Percentiles rank a stretch among this genome's conserved stretches.
Evolutionary conservation across 2,888 invertebrate species (phyloP).

Genomic region (Torymus texanus): DNA sequence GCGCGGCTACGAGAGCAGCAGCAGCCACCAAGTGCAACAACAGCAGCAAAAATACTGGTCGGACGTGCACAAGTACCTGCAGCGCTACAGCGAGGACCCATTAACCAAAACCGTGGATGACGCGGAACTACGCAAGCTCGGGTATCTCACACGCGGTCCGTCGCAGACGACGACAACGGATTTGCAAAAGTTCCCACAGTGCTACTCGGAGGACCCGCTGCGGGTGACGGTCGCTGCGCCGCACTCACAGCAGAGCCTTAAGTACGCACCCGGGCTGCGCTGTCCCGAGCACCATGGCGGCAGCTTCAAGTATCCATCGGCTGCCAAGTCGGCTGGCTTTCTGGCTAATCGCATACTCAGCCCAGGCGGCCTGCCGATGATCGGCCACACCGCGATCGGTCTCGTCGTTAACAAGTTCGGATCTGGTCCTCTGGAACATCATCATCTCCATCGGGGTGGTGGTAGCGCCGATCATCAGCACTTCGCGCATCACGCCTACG

Average conservation of each 20-base stretch:
- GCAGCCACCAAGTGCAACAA: too few relatives aligned
- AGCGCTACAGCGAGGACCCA: slow-evolving; percentile 68
- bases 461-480: slow-evolving; percentile 35
- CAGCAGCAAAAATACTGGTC: slow-evolving; percentile 64
- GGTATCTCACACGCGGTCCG: not conserved
- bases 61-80: slow-evolving; percentile 68
- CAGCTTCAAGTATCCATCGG: slow-evolving; percentile 37
- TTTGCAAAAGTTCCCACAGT: slow-evolving; percentile 70
- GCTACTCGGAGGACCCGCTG: slow-evolving; percentile 69
- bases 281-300: slow-evolving; percentile 34
- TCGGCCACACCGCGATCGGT: slow-evolving; percentile 70
- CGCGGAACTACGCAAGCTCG: slow-evolving; percentile 32
- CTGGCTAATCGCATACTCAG: slow-evolving; percentile 68
- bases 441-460: slow-evolving; percentile 19
- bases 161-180: slow-evolving; percentile 60
- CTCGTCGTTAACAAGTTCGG: slow-evolving; percentile 72
- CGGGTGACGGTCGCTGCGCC: slow-evolving; percentile 49
- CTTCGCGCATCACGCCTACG: slow-evolving; percentile 34
- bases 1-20: slow-evolving; percentile 61
- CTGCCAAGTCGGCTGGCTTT: slow-evolving; percentile 47
- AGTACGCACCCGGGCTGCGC: slow-evolving; percentile 56
- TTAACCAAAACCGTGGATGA: slow-evolving; percentile 63
- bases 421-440: slow-evolving; percentile 59
- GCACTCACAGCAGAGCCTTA: slow-evolving; percentile 55
- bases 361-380: slow-evolving; percentile 69